Base-by-base conservation (phyloP, 2,797 vertebrate genomes). In the Enteromius mattozi region DNA sequence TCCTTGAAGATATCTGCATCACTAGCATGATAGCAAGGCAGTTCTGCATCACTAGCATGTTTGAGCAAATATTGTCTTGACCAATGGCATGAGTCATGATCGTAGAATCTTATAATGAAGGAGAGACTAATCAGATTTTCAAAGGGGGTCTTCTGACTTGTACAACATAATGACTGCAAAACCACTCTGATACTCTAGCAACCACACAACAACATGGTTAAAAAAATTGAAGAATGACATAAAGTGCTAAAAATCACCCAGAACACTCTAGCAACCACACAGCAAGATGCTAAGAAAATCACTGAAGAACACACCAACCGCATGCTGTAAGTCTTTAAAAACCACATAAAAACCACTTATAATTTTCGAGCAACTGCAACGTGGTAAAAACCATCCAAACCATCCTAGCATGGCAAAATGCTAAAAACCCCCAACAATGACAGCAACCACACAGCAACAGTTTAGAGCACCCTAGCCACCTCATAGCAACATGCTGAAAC, bases 21-120 rank as follows among this genome's bases (percentile, higher is more conserved):
- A 6, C 59, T 30, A n/a, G 33, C 12, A 19, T 74, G 17, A 51
- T 74, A 51, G 47, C 37, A 8, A 37, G 51, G 17, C 47, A 7
- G 51, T 17, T 51, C 4, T 19, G 16, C 49, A 51, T 2, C 47
- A 17, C 47, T 51, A 33, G 30, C 1, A 19, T 74, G 27, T 74
- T 51, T 51, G 33, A 76, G 6, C 49, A 9, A 76, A 75, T n/a
- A 76, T 76, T 56, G 13, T 21, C 49, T 56, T 33, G 51, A 75
- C 17, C 47, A 75, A 54, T 21, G 17, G 30, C 19, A 54, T 35
- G 30, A 51, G 30, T 33, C 35, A 37, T 35, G 72, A 75, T 56
- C 19, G 0, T 21, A 35, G 21, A 14, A 49, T 47, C 27, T 21
- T 51, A 10, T 19, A 51, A 49, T 33, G 70, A 74, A 74, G 56